Evolutionary conservation across 53 echinoderm and acorn worm genomes (phyloP), one percentile per base, ranked within the genome.

Genomic region (Mesocentrotus franciscanus): DNA sequence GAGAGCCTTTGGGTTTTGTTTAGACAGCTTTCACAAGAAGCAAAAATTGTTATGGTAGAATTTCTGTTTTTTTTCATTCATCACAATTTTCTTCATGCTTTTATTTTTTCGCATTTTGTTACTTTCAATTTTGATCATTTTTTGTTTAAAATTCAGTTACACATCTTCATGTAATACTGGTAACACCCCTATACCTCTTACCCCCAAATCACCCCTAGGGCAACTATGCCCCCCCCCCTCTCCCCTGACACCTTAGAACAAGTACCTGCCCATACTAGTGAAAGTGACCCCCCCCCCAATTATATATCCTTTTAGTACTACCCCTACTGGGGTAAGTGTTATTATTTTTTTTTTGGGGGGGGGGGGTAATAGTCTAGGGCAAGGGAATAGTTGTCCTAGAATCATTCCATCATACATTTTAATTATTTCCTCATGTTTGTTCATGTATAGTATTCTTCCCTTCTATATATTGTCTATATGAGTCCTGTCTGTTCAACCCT

Each of bases 61-160:
- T n/a, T 84, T 87, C 27, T 87, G 87, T 87, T 87, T 85, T 29
- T 29, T 85, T 87, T 87, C 58, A 57, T 87, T 11, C 87, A 87
- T 87, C 14, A 58, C 22, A 22, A n/a, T 87, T 58, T 42, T 64
- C 64, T 16, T 20, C 64, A 16, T 64, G 20, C 64, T 64, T 64
- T 64, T 16, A 6, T 49, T 49, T 49, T 32, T 32, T 30, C 18
- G 20, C 22, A 81, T 81, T 81, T 81, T 81, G 36, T 81, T 79
- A 36, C 16, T 76, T 76, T 39, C 6, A 79, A 36, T 79, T 79
- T 79, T 79, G 78, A 30, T 72, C 30, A 72, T 17, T 1, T 1
- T 39, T 39, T 49, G 29, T 74, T 81, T 81, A 13, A 13, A 20
- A 42, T 36, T 81, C 30, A 74, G 29, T 74, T 74, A 30, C 32